Conservation (phyloP, 2,888 invertebrate genomes). For the Muscina levida region DNA sequence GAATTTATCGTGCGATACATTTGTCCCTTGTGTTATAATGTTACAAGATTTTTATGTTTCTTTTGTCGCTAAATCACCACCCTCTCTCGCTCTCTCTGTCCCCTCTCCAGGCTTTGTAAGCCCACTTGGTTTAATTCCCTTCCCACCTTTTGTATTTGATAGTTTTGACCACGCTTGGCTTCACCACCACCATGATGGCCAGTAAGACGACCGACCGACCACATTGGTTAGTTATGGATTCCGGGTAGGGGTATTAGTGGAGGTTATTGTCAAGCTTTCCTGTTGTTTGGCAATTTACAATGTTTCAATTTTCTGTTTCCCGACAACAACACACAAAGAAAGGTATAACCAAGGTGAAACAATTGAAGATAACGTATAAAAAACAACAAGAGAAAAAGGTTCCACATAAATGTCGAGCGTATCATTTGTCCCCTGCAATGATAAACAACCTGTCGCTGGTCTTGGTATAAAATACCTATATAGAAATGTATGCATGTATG, state of each 20-base stretch:
- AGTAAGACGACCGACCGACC: neutral
- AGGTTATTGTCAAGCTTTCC: slow-evolving; percentile 21
- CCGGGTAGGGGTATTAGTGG: no score
- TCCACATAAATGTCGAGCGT: neutral
- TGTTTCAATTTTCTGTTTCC: slow-evolving; percentile 42
- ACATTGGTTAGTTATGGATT: neutral
- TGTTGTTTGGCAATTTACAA: slow-evolving; percentile 32
- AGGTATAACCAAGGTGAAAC: neutral
- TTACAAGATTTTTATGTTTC: neutral
- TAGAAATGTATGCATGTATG: neutral
- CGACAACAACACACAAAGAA: neutral
- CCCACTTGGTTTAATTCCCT: neutral
- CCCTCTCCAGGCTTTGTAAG: neutral
- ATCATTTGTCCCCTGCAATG: slow-evolving; percentile 36
- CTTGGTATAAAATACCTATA: neutral
- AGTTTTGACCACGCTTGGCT: slow-evolving; percentile 6
- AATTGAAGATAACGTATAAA: no score
- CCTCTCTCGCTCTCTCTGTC: neutral
- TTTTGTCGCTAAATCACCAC: neutral
- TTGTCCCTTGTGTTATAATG: neutral
- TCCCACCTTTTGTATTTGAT: neutral
- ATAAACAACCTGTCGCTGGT: slow-evolving; percentile 42
- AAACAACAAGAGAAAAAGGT: slow-evolving; percentile 1
- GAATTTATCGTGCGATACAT: neutral
- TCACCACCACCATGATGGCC: neutral